phyloP scores from a whole-genome alignment of 2,888 invertebrate species.

The Loripinus fragilis region DNA sequence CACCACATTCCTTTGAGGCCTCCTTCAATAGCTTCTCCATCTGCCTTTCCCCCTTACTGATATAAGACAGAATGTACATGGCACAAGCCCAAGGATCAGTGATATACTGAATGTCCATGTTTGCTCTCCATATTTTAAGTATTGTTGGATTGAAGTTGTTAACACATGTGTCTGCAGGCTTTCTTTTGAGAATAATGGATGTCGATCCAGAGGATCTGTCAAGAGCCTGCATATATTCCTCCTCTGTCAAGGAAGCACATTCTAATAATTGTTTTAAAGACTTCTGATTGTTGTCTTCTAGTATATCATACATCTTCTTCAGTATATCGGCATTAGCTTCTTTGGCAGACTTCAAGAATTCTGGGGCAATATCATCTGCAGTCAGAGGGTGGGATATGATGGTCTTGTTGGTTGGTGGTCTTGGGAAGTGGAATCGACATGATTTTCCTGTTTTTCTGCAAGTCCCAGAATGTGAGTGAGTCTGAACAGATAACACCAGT shows the following conservation, averaged over 20 bases:
- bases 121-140: too few species aligned
- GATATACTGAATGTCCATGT: neutral
- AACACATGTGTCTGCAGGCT: neutral
- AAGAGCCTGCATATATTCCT: neutral
- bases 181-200: too few species aligned
- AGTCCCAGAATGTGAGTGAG: too few species aligned
- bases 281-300: neutral
- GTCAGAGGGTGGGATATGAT: too few species aligned
- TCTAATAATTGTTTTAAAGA: too few species aligned
- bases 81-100: constrained; percentile 28
- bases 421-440: neutral
- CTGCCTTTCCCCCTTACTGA: too few species aligned
- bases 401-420: too few species aligned
- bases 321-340: too few species aligned
- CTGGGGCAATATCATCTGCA: neutral
- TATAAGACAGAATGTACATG: neutral
- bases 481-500: neutral
- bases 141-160: constrained; percentile 30
- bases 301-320: neutral
- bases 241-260: neutral
- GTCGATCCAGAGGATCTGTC: too few species aligned
- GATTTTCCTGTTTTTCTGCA: neutral
- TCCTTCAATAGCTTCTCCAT: too few species aligned
- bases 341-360: neutral
- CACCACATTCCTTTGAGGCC: too few species aligned